A percentile compares a stretch with the other conserved stretches of the same genome.
Conservation (phyloP, 2,797 vertebrate species). For the Erpetoichthys calabaricus region DNA sequence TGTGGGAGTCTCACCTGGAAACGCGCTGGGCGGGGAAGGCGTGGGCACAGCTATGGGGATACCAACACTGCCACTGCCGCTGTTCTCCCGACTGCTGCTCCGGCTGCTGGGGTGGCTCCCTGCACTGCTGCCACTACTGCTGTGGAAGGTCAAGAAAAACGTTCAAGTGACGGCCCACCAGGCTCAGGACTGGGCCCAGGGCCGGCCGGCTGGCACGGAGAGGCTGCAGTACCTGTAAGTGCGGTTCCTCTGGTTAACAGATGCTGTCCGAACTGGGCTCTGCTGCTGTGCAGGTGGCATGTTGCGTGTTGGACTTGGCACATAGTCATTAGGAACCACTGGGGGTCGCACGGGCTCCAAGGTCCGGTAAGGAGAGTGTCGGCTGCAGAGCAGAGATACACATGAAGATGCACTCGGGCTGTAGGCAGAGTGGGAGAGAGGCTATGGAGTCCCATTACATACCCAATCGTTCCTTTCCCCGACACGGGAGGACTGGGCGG, state of each 20-base stretch:
- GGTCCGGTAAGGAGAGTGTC: slow-evolving; percentile 96
- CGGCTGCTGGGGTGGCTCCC: slow-evolving; percentile 92
- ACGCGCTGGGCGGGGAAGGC: slow-evolving; percentile 82
- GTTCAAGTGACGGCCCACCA: neutral
- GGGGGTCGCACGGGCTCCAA: slow-evolving; percentile 96
- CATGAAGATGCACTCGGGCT: slow-evolving; percentile 15
- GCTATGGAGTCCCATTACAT: slow-evolving; percentile 31
- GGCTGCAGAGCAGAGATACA: slow-evolving; percentile 53
- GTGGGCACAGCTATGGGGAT: slow-evolving; percentile 92
- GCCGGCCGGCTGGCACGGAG: neutral
- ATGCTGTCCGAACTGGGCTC: slow-evolving; percentile 92
- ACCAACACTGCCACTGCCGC: slow-evolving; percentile 93
- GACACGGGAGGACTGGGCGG: slow-evolving; percentile 89
- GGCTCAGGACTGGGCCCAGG: slow-evolving; percentile 13
- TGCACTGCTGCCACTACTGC: slow-evolving; percentile 92
- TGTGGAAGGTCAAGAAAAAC: slow-evolving; percentile 29
- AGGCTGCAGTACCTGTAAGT: slow-evolving; percentile 81
- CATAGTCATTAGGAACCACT: slow-evolving; percentile 97
- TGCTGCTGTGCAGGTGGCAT: slow-evolving; percentile 73
- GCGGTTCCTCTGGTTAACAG: slow-evolving; percentile 97
- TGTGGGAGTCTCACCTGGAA: slow-evolving; percentile 66
- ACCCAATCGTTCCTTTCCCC: slow-evolving; percentile 95
- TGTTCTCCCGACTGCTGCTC: slow-evolving; percentile 98
- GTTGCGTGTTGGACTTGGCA: slow-evolving; percentile 93
- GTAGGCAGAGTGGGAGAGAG: neutral